Conservation (phyloP, 37 sponge, comb jelly and placozoan species). For the Theonella swinhoei region DNA sequence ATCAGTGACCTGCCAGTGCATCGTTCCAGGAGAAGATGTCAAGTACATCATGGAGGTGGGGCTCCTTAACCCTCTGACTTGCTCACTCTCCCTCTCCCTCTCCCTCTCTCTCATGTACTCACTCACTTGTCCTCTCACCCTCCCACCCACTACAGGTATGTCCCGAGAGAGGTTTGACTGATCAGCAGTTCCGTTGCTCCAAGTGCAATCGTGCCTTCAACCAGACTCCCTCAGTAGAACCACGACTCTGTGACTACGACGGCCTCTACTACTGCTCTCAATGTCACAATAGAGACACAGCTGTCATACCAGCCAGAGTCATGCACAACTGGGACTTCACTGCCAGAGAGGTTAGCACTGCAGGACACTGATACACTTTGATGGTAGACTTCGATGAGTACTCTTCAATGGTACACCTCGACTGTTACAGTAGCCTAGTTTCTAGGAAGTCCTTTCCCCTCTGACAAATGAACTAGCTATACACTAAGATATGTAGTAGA, state of each 20-base stretch:
- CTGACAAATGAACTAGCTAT: too few species aligned
- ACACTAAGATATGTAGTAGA: too few species aligned
- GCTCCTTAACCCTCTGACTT: not conserved
- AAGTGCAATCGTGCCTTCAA: slow-evolving; percentile 74
- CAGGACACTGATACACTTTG: too few species aligned
- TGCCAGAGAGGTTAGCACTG: slow-evolving; percentile 49
- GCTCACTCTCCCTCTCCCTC: not conserved
- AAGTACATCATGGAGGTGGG: not conserved
- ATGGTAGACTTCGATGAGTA: too few species aligned
- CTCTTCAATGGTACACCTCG: too few species aligned
- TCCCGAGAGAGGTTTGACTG: slow-evolving; percentile 83
- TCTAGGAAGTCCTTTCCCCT: too few species aligned
- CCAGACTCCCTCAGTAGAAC: slow-evolving; percentile 24
- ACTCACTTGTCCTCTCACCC: not conserved
- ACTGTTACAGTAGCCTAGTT: too few species aligned
- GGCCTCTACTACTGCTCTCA: slow-evolving; percentile 86
- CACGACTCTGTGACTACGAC: slow-evolving; percentile 89
- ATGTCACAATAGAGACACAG: slow-evolving; percentile 82
- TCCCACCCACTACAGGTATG: slow-evolving; percentile 56
- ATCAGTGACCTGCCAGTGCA: not conserved
- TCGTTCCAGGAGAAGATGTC: not conserved
- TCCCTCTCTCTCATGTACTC: not conserved
- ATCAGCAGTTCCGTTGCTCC: slow-evolving; percentile 90
- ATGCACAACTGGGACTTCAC: slow-evolving; percentile 99
- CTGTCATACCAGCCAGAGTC: slow-evolving; percentile 90